These are phyloP conservation scores for Macrotus californicus DNA, from an alignment of 2,113 vertebrate genomes.

Conservation along the genomic window DNA sequence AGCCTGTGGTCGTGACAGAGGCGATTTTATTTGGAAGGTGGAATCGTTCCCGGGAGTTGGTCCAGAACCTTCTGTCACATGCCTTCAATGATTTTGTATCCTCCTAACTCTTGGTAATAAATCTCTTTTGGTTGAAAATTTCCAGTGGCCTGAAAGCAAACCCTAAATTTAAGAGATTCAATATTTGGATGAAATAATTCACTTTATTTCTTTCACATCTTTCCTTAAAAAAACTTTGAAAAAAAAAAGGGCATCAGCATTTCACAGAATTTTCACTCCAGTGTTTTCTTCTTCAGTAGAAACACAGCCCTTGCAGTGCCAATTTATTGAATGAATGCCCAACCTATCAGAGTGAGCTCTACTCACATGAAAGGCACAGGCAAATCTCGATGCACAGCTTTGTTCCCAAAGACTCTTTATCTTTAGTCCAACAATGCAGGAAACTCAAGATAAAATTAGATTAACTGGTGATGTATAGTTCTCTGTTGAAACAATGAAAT, in stretches of 20 bases:
- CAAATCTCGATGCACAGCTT: background rate
- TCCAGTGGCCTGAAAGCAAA: background rate
- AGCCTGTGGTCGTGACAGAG: background rate
- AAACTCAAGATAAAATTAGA: constrained; percentile 22
- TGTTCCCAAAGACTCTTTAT: background rate
- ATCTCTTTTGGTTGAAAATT: background rate
- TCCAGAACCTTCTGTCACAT: background rate
- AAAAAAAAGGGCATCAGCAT: background rate
- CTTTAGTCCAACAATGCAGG: background rate
- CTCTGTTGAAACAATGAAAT: constrained; percentile 15
- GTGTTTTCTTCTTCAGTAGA: background rate
- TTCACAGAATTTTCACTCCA: background rate
- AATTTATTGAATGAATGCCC: constrained; percentile 20
- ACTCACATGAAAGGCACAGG: background rate
- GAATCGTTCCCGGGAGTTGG: background rate
- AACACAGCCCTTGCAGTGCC: background rate
- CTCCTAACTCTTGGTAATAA: background rate
- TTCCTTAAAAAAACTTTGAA: background rate
- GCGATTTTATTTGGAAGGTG: background rate
- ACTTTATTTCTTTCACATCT: background rate
- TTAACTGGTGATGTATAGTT: constrained; percentile 2
- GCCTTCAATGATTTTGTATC: background rate
- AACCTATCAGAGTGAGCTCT: background rate
- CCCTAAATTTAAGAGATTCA: background rate
- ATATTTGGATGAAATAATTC: background rate